Evolutionary conservation across 2,797 vertebrate species (phyloP).

Genomic region (Choloepus didactylus): DNA sequence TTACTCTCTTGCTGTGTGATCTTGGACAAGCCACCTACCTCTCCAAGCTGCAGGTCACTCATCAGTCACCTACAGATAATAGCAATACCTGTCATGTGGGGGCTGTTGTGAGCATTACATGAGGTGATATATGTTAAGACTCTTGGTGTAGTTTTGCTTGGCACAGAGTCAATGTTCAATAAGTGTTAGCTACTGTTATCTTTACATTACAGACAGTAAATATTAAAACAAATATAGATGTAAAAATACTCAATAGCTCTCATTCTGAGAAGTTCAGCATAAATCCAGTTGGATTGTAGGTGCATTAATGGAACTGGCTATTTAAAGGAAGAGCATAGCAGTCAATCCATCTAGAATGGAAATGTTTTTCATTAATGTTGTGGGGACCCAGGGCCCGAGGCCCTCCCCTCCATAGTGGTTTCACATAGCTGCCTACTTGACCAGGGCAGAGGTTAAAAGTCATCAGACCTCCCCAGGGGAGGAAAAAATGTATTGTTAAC

Average conservation of each 20-base stretch:
- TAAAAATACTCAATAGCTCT: constrained; percentile 37
- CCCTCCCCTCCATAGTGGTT: too few species aligned
- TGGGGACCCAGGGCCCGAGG: too few species aligned
- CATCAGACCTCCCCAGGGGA: too few species aligned
- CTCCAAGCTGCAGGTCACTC: not conserved
- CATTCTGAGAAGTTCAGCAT: constrained; percentile 20
- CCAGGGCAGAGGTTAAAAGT: too few species aligned
- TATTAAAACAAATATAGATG: constrained; percentile 23
- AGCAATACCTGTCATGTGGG: not conserved
- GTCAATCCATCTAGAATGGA: not conserved
- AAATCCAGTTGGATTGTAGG: constrained; percentile 39
- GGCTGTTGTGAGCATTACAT: not conserved
- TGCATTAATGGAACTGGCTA: not conserved
- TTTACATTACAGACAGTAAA: constrained; percentile 8
- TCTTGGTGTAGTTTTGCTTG: not conserved
- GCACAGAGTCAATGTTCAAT: not conserved
- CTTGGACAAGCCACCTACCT: not conserved
- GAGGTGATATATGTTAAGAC: not conserved
- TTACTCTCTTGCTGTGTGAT: not conserved
- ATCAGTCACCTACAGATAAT: not conserved
- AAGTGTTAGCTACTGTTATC: not conserved
- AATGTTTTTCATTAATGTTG: not conserved
- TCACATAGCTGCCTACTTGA: too few species aligned
- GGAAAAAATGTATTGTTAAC: too few species aligned
- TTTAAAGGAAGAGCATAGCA: not conserved